These are phyloP conservation scores for Polydrusus cervinus DNA, from an alignment of 2,888 invertebrate genomes.

Conservation along the genomic window DNA sequence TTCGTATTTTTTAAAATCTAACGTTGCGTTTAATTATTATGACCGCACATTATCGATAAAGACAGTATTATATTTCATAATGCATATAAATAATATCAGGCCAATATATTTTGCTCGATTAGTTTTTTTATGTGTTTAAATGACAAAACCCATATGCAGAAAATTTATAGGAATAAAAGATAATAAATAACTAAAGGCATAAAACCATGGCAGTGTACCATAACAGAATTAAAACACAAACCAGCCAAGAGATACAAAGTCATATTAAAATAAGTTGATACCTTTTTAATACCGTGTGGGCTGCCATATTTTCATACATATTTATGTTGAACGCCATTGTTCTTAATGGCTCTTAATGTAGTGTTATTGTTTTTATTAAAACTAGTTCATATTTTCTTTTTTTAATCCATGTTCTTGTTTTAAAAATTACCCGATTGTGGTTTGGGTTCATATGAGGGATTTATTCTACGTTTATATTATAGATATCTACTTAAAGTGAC, in stretches of 20 bases:
- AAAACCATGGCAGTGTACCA: constrained; percentile 23
- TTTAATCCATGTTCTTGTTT: not conserved
- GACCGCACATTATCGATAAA: too few relatives aligned
- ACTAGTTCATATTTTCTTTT: constrained; percentile 25
- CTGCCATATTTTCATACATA: constrained; percentile 52
- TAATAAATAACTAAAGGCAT: constrained; percentile 22
- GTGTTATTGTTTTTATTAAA: constrained; percentile 51
- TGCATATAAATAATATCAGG: not conserved
- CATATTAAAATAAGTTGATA: constrained; percentile 53
- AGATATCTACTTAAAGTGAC: not conserved
- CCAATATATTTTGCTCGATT: constrained; percentile 1
- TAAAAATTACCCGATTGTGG: constrained; percentile 1
- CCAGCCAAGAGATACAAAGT: constrained; percentile 23
- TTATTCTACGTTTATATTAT: not conserved
- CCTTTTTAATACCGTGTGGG: constrained; percentile 55
- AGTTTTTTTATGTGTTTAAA: constrained; percentile 4
- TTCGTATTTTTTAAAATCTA: too few relatives aligned
- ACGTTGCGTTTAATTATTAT: too few relatives aligned
- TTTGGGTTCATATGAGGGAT: too few relatives aligned
- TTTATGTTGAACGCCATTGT: constrained; percentile 52
- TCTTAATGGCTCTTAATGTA: constrained; percentile 51
- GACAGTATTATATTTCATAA: not conserved
- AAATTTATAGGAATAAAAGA: constrained; percentile 2
- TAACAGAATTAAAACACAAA: constrained; percentile 18
- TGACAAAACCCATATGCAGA: not conserved